These are phyloP conservation scores for Artemia sinica DNA, from an alignment of 2,888 invertebrate species.

Conservation along the genomic window DNA sequence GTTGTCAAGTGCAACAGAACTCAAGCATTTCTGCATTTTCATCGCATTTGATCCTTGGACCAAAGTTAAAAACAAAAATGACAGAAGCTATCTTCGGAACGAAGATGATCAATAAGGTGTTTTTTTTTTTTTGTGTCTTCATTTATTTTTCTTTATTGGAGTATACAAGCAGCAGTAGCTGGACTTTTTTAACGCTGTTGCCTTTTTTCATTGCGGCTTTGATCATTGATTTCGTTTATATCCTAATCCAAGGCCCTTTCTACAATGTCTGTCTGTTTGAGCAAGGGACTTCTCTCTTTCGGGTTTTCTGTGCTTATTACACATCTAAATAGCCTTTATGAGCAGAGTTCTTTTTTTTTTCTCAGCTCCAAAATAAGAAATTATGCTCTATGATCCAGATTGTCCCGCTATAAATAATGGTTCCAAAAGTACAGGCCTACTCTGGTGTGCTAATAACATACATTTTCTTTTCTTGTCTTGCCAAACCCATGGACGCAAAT, in stretches of 20 bases:
- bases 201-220: not conserved
- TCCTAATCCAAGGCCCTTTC: not conserved
- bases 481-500: slow-evolving; percentile 89
- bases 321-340: slow-evolving; percentile 37
- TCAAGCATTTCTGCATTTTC: slow-evolving; percentile 43
- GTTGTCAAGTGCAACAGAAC: slow-evolving; percentile 56
- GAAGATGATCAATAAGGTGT: not conserved
- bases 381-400: slow-evolving; percentile 40
- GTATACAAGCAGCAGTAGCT: too few species aligned
- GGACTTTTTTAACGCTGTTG: too few species aligned
- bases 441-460: slow-evolving; percentile 83
- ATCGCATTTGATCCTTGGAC: slow-evolving; percentile 67
- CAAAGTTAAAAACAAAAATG: slow-evolving; percentile 83
- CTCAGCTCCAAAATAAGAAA: slow-evolving; percentile 57
- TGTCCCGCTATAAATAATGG: slow-evolving; percentile 83
- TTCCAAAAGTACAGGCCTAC: slow-evolving; percentile 83
- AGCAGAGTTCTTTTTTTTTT: slow-evolving; percentile 57
- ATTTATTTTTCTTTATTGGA: too few species aligned
- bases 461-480: slow-evolving; percentile 56
- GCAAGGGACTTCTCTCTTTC: slow-evolving; percentile 24
- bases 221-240: too few species aligned
- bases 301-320: slow-evolving; percentile 21
- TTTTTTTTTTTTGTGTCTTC: not conserved
- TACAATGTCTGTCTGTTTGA: too few species aligned
- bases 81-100: slow-evolving; percentile 56